A percentile compares a stretch with the other conserved stretches of the same genome.
Conservation (phyloP, 2,797 vertebrate genomes). For the Sardinella longiceps region DNA sequence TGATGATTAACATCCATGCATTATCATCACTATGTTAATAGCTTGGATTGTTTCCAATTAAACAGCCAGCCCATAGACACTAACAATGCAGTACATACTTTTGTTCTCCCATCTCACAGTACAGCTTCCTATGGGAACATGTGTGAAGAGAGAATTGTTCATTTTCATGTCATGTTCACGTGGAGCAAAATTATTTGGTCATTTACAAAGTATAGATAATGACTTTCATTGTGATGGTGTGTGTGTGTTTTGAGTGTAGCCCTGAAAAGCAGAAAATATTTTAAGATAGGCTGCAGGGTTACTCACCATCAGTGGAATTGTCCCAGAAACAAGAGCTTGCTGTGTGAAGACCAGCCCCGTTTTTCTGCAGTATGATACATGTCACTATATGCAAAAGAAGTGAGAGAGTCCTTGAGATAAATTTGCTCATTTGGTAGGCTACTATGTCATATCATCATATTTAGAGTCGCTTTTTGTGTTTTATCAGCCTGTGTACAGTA, state of each 20-base stretch:
- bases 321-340: conserved; percentile 98
- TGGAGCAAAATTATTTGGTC: not conserved
- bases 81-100: conserved; percentile 94
- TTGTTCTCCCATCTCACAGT: conserved; percentile 95
- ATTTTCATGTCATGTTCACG: too few species aligned
- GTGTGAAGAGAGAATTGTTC: not conserved
- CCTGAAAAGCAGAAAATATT: not conserved
- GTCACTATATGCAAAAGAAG: conserved; percentile 74
- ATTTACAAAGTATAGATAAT: not conserved
- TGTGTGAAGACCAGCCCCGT: conserved; percentile 91
- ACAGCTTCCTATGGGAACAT: conserved; percentile 81
- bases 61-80: conserved; percentile 88
- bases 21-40: not conserved
- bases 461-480: too few species aligned
- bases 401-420: too few species aligned
- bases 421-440: too few species aligned
- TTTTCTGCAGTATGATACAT: conserved; percentile 96
- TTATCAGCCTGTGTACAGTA: not conserved
- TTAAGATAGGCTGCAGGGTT: not conserved
- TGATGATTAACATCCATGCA: not conserved
- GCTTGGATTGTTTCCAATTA: conserved; percentile 59
- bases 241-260: not conserved
- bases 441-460: too few species aligned
- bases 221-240: not conserved
- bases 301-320: conserved; percentile 83